Evolutionary conservation across 2,888 invertebrate genomes (phyloP), one percentile per base, ranked within the genome.

Genomic region (Lissonota sp.): DNA sequence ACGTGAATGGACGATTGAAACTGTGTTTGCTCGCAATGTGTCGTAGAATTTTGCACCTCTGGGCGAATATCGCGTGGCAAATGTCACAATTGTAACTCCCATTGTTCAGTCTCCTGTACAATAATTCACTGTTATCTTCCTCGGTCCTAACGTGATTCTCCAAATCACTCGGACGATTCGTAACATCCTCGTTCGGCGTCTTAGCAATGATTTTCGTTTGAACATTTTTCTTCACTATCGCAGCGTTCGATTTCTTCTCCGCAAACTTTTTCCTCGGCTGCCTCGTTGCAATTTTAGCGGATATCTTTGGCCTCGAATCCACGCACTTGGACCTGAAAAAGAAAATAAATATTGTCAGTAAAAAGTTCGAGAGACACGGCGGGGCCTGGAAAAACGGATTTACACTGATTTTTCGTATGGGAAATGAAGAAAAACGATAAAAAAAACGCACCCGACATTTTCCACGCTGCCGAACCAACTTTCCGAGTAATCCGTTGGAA

Each of bases 1-100:
- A 90, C 44, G 88, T 85, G 72, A 87, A 89, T 0, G 87, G 87
- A 0, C 89, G 85, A 49, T 86, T 85, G 40, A 84, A 87, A 40
- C 88, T 89, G 82, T 89, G 89, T 62, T 88, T 89, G 76, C 87
- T 88, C 49, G 71, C 86, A 44, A 90, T 86, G 53, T 90, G 88
- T 0, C 87, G 87, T 0, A 88, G 70, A 1, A 90, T 87, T 63
- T 88, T 88, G 53, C 86, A 88, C 63, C 86, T 87, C 46, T 87
- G 87, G n/a, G 83, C 74, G 72, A 88, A 90, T 0, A 53, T 82
- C 16, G 57, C 75, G 14, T 79, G 75, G 46, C 84, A 89, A 37
- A 87, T 72, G 16, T 85, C 86, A 55, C 89, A 89, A 10, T 74
- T 80, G 37, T 86, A 86, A 8, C 83, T 83, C 5, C 84, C 86